Evolutionary conservation across 64 coral and sea anemone species (phyloP), one percentile per base, ranked within the genome.

Genomic region (Montipora foliosa): DNA sequence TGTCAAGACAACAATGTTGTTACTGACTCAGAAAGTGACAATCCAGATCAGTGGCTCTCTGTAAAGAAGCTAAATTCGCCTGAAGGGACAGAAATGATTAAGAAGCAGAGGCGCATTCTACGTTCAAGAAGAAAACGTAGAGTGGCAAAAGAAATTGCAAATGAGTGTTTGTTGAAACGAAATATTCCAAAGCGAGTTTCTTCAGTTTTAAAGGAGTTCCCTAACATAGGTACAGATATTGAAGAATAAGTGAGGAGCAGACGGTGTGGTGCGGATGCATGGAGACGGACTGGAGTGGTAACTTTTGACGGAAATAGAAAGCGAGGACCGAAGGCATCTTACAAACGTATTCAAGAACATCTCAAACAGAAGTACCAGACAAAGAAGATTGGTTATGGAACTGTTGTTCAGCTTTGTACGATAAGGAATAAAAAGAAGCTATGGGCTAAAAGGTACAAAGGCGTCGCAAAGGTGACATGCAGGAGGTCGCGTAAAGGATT

Each of bases 21-120:
- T 19, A 79, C 83, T 17, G 91, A 93, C 73, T 92, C 81, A 17
- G 81, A 92, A 92, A 92, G 91, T 92, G 91, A 92, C 58, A 29
- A 29, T 29, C 29, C 29, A 29, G 29, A 29, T 29, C 29, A 29
- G 29, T 29, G 29, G 29, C 29, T 84, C 44, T 51, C 21, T 66
- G 52, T 92, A 49, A 85, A 14, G 17, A 50, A 75, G 37, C 46
- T 87, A 45, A 74, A 93, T 60, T 73, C 92, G 5, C 72, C 74
- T 53, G 74, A 88, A 17, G 75, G 77, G 59, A 79, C 88, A 29
- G 64, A n/a, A 58, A 59, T 93, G 77, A 80, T 88, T 15, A 88
- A 93, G 77, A 93, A 29, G 29, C 29, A 29, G 29, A 29, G 29
- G 29, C 29, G 29, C 29, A 29, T 29, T 29, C 29, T 29, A 11